phyloP scores from a whole-genome alignment of 37 sponge, comb jelly and placozoan species.

The Bolinopsis microptera region DNA sequence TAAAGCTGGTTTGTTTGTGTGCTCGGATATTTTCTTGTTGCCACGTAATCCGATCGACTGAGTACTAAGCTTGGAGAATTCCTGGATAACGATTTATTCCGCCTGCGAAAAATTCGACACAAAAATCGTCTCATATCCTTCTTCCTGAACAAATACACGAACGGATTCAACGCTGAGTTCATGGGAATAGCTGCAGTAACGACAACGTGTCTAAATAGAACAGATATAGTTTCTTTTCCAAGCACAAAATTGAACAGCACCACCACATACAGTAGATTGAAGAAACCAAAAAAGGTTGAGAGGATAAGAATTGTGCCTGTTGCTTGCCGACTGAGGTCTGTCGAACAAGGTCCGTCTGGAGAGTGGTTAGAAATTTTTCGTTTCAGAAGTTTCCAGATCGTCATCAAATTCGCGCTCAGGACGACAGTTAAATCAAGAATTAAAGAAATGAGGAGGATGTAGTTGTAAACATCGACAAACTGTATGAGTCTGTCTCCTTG shows the following conservation, averaged over 20 bases:
- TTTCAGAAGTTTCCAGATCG: not conserved
- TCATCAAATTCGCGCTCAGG: not conserved
- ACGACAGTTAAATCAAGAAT: not conserved
- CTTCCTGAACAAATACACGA: not conserved
- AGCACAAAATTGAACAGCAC: not conserved
- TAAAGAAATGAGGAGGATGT: not conserved
- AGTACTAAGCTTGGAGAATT: not conserved
- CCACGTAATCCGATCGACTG: not conserved
- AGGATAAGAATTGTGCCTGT: not conserved
- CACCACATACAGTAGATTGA: not conserved
- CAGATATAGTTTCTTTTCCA: not conserved
- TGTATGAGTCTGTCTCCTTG: not conserved
- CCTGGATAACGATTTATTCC: not conserved
- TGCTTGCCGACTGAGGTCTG: not conserved
- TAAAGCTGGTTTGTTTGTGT: not conserved
- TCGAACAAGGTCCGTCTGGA: not conserved
- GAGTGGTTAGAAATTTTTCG: no score
- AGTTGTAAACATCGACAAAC: not conserved
- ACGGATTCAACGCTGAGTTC: not conserved
- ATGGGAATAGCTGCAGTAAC: not conserved
- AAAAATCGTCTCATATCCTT: not conserved
- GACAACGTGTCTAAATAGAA: not conserved
- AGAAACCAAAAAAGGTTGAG: not conserved
- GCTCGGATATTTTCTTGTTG: not conserved
- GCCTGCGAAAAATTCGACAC: not conserved